phyloP scores from a whole-genome alignment of 2,797 vertebrate species.

The Cyclopterus lumpus region DNA sequence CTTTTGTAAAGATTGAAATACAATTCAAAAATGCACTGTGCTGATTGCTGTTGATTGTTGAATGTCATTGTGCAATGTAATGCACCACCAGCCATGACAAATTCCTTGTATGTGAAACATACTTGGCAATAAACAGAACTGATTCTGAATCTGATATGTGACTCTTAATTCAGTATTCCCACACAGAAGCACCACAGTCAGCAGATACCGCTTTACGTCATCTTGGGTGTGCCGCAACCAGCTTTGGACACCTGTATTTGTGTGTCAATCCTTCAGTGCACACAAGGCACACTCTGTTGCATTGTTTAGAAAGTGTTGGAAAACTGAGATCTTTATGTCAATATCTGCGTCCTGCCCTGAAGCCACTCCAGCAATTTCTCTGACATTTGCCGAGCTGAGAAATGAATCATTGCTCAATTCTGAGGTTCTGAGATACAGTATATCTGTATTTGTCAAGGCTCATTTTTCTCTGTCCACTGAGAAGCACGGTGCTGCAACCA shows the following conservation, averaged over 20 bases:
- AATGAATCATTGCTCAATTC: slow-evolving; percentile 3
- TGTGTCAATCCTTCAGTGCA: slow-evolving; percentile 15
- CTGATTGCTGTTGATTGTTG: no score
- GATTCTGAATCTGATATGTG: not conserved
- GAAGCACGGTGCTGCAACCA: not conserved
- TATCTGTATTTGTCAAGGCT: not conserved
- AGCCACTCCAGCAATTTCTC: not conserved
- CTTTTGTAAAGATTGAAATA: not conserved
- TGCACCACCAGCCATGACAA: no score
- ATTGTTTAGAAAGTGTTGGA: not conserved
- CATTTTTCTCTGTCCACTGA: not conserved
- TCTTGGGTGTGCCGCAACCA: slow-evolving; percentile 37
- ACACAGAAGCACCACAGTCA: slow-evolving; percentile 5
- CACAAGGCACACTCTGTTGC: not conserved
- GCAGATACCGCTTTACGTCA: slow-evolving; percentile 27
- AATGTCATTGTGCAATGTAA: no score
- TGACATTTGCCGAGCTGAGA: not conserved
- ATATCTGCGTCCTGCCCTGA: not conserved
- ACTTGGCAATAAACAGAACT: no score
- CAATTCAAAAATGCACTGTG: not conserved
- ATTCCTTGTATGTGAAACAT: no score
- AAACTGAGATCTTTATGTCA: not conserved
- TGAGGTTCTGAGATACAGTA: not conserved
- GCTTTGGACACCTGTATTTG: slow-evolving; percentile 50
- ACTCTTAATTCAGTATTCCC: not conserved